A percentile compares a stretch with the other conserved stretches of the same genome.
Evolutionary conservation across 2,888 invertebrate genomes (phyloP).

Genomic region (Coremacera marginata): DNA sequence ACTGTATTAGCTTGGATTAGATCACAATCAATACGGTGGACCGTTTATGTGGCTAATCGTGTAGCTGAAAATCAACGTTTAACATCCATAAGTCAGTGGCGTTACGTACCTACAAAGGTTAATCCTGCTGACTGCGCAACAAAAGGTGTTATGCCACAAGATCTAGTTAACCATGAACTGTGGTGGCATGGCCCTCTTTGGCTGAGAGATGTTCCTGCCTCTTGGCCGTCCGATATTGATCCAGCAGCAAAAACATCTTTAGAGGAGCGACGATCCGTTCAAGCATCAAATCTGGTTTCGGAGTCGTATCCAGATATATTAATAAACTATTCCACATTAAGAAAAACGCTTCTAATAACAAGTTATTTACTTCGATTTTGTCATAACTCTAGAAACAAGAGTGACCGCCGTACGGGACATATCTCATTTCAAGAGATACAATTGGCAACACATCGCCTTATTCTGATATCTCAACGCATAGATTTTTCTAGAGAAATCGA

Average conservation of each 20-base stretch:
- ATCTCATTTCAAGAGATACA: too few relatives aligned
- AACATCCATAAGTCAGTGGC: too few relatives aligned
- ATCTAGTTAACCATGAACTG: too few relatives aligned
- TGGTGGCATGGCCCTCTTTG: neutral
- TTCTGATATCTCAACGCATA: too few relatives aligned
- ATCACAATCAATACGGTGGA: constrained; percentile 35
- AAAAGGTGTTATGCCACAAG: constrained; percentile 40
- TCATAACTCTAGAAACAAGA: too few relatives aligned
- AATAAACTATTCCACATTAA: neutral
- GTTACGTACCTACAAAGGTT: constrained; percentile 45
- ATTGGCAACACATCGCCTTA: too few relatives aligned
- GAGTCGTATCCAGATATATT: neutral
- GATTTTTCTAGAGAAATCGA: too few relatives aligned
- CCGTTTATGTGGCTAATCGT: constrained; percentile 48
- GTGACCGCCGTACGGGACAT: too few relatives aligned
- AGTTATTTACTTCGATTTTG: too few relatives aligned
- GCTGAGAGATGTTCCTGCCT: neutral
- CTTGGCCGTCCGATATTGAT: neutral
- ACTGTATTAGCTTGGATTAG: constrained; percentile 41
- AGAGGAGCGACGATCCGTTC: too few relatives aligned
- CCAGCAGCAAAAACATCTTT: too few relatives aligned
- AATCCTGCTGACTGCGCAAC: constrained; percentile 52
- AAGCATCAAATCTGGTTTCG: neutral
- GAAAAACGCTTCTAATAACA: too few relatives aligned
- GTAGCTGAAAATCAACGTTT: constrained; percentile 48